Base-by-base conservation (phyloP, 2,113 vertebrate genomes). In the Anhinga anhinga region DNA sequence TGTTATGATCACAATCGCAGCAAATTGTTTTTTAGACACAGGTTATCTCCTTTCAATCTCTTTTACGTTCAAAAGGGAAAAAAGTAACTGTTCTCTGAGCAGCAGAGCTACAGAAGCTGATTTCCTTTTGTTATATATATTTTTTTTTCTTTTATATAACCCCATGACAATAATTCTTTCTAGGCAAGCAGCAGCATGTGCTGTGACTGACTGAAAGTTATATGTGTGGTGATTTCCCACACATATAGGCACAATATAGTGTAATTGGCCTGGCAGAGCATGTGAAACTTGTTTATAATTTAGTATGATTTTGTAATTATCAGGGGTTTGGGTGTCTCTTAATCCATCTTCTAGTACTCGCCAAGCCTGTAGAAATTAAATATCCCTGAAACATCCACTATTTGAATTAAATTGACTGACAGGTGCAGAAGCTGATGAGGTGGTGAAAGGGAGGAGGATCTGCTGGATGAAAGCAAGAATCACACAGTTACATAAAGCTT, bases 241-340 rank as follows among this genome's bases (percentile, higher is more conserved):
- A 44, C 4, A 29, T 19, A 6, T 14, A 56, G 38, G 5, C 19
- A 74, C 0, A 2, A 13, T 42, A 26, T 1, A 58, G 25, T 45
- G 17, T 66, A 79, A 78, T 36, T 83, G 42, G 8, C 42, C 56
- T 72, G 23, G n/a, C 21, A 90, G 50, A 85, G 12, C 26, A 59
- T 67, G 38, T 72, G 14, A 17, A 7, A 1, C 2, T 76, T 85
- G 2, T 74, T 89, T 73, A 32, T 84, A 42, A 45, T 78, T 73
- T 70, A 44, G 32, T 70, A 45, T 8, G 36, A 59, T 55, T 53
- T 90, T 74, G 8, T 69, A 90, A 44, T 90, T 69, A 27, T 30
- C 18, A 23, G 13, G 14, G 5, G 9, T 8, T 83, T 61, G 13
- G 10, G 1, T 69, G 14, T 40, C 78, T 65, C 27, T 88, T 79